A percentile compares a stretch with the other conserved stretches of the same genome.
Conservation (phyloP, 2,888 invertebrate genomes). For the Quadriops clusia region DNA sequence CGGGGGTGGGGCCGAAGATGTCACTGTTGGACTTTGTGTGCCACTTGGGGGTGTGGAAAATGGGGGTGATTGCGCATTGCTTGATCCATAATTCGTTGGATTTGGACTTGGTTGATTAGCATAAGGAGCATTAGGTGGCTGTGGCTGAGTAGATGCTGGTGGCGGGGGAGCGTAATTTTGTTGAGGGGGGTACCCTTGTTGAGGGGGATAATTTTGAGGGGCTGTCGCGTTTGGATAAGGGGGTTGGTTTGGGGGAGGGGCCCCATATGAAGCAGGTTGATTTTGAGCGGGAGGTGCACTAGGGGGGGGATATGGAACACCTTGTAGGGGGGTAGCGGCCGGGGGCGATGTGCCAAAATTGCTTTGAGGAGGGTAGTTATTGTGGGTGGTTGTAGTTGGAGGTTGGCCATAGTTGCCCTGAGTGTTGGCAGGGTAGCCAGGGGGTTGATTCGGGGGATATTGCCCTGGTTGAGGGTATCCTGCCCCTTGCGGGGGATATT, state of each 20-base stretch:
- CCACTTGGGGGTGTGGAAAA: conserved; percentile 42
- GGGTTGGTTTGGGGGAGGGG: conserved; percentile 30
- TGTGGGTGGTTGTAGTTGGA: conserved; percentile 44
- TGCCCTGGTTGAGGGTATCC: conserved; percentile 53
- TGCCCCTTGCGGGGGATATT: conserved; percentile 54
- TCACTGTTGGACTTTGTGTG: conserved; percentile 39
- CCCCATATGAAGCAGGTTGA: conserved; percentile 28
- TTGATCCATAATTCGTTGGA: conserved; percentile 36
- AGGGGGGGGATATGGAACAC: conserved; percentile 34
- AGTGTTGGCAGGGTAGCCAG: conserved; percentile 48
- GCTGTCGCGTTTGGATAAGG: conserved; percentile 27
- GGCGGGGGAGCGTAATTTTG: conserved; percentile 45
- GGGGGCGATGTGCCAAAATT: conserved; percentile 33
- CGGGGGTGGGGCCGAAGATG: conserved; percentile 40
- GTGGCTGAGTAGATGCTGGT: conserved; percentile 45
- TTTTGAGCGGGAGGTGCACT: conserved; percentile 29
- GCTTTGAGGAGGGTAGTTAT: conserved; percentile 45
- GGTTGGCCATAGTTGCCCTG: conserved; percentile 52
- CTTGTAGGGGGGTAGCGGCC: conserved; percentile 22
- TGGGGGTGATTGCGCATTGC: conserved; percentile 48
- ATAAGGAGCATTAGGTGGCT: conserved; percentile 48
- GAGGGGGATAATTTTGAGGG: conserved; percentile 32
- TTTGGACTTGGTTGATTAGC: conserved; percentile 44
- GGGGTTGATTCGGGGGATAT: conserved; percentile 56
- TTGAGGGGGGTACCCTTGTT: conserved; percentile 45